These are phyloP conservation scores for Papilio machaon DNA, from an alignment of 1,140 invertebrate genomes.

Conservation along the genomic window DNA sequence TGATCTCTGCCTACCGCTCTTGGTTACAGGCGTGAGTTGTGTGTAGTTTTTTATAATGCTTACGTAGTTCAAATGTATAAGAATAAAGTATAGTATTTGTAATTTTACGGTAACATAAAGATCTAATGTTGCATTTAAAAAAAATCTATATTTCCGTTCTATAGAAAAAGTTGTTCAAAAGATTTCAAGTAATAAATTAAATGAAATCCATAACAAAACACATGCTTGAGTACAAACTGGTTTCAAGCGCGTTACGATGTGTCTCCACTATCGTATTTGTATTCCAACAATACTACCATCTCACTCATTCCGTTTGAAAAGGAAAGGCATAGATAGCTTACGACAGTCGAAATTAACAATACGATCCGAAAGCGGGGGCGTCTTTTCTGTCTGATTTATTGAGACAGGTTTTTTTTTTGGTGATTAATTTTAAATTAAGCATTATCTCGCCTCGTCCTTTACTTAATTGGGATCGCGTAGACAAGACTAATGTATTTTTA, in stretches of 20 bases:
- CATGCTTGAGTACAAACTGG: constrained; percentile 2
- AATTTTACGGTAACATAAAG: not conserved
- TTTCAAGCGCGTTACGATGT: not conserved
- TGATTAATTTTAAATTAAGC: constrained; percentile 70
- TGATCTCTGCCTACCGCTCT: no score
- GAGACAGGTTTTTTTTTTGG: constrained; percentile 51
- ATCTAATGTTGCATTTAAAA: not conserved
- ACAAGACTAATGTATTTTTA: constrained; percentile 68
- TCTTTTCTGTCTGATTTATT: constrained; percentile 64
- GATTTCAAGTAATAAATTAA: constrained; percentile 21
- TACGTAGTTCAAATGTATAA: no score
- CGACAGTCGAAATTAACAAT: not conserved
- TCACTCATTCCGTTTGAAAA: not conserved
- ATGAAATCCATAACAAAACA: constrained; percentile 14
- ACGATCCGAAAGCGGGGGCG: constrained; percentile 50
- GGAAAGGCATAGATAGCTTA: not conserved
- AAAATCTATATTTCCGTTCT: not conserved
- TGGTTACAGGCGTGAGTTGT: no score
- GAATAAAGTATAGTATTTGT: no score
- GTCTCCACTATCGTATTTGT: not conserved
- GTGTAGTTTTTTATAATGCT: no score
- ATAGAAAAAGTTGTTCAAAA: constrained; percentile 3
- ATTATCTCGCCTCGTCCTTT: constrained; percentile 52
- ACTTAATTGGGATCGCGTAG: constrained; percentile 58
- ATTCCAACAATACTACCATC: not conserved